Evolutionary conservation across 2,888 invertebrate genomes (phyloP).

Genomic region (Lottia gigantea): DNA sequence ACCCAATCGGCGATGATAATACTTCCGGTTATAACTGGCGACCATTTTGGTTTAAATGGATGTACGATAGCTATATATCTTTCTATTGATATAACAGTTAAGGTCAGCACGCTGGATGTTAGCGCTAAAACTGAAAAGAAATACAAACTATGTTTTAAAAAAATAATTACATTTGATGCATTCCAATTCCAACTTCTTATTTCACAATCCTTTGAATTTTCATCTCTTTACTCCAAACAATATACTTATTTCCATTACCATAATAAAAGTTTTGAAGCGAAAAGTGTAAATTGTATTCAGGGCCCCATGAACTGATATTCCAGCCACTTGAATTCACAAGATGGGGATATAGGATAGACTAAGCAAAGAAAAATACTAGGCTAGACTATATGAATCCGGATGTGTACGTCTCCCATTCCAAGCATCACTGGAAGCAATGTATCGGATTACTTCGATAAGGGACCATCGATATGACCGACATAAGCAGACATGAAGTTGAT

Average conservation of each 20-base stretch:
- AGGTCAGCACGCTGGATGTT: slow-evolving; percentile 53
- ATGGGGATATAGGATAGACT: background rate
- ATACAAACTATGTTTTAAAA: background rate
- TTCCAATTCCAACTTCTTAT: no score
- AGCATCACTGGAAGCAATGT: no score
- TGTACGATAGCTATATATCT: slow-evolving; percentile 59
- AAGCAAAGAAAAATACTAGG: background rate
- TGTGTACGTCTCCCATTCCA: background rate
- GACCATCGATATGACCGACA: no score
- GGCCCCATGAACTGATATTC: no score
- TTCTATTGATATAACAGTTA: slow-evolving; percentile 59
- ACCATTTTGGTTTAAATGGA: slow-evolving; percentile 49
- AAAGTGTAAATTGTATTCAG: no score
- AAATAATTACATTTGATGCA: background rate
- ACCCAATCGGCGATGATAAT: slow-evolving; percentile 47
- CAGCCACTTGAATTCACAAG: no score
- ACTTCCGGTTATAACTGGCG: slow-evolving; percentile 28
- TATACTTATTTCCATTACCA: no score
- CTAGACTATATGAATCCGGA: background rate
- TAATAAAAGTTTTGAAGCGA: no score
- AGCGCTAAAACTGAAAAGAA: slow-evolving; percentile 49
- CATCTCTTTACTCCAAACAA: no score
- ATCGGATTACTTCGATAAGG: no score
- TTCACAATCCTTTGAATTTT: no score
- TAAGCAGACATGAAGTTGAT: no score